Evolutionary conservation across 1,140 invertebrate genomes (phyloP).

Genomic region (Oryzaephilus surinamensis): DNA sequence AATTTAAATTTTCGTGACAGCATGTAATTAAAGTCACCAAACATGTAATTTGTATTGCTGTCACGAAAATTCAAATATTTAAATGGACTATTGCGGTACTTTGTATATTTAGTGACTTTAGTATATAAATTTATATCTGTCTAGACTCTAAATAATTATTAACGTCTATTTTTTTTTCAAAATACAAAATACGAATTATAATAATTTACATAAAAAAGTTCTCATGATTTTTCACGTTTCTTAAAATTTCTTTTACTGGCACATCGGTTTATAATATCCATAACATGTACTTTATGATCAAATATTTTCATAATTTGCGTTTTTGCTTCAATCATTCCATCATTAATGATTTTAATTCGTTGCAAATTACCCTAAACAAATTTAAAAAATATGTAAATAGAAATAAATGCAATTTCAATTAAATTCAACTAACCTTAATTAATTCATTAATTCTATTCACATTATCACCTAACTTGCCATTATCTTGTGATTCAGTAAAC

Average conservation of each 20-base stretch:
- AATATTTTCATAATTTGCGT: slow-evolving; percentile 80
- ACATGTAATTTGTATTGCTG: too few species aligned
- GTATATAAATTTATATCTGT: too few species aligned
- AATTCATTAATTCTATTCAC: slow-evolving; percentile 65
- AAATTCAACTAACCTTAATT: slow-evolving; percentile 50
- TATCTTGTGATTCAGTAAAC: slow-evolving; percentile 54
- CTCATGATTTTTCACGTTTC: slow-evolving; percentile 61
- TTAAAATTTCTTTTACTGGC: slow-evolving; percentile 84
- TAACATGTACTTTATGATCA: slow-evolving; percentile 79
- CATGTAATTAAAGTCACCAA: too few species aligned
- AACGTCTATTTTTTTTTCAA: too few species aligned
- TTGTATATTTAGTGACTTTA: too few species aligned
- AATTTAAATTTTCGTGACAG: too few species aligned
- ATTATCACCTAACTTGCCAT: slow-evolving; percentile 48
- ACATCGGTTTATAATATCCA: slow-evolving; percentile 80
- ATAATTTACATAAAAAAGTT: too few species aligned
- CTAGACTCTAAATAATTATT: too few species aligned
- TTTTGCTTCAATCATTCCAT: slow-evolving; percentile 81
- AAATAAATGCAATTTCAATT: neutral
- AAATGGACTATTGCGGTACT: too few species aligned
- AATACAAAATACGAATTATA: too few species aligned
- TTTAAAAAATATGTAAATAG: neutral
- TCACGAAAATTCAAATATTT: too few species aligned
- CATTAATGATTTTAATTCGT: slow-evolving; percentile 82
- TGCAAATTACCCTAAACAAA: slow-evolving; percentile 78